Base-by-base conservation (phyloP, 2,888 invertebrate species). In the Anagyrus pseudococci region DNA sequence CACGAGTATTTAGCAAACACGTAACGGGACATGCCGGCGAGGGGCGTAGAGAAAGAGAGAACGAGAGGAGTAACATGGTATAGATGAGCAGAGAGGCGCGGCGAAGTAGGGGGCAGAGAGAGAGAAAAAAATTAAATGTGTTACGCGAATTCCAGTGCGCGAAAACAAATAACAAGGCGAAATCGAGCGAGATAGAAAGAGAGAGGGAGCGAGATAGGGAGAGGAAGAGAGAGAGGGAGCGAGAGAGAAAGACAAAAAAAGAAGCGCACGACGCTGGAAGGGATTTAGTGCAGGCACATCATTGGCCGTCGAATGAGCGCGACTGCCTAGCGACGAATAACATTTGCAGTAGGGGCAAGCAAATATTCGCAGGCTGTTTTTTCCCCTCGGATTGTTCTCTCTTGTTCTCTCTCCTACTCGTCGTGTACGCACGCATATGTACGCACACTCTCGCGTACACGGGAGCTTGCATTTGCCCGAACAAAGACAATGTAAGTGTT, bases 341-440 rank as follows among this genome's bases (percentile, higher is more conserved):
- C 65, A 62, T 62, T 62, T 58, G 59, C 58, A 62, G 65, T 65
- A 54, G 61, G 62, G 65, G 44, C 65, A 55, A 58, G 55, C 65
- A 65, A 62, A 65, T 66, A 66, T 62, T 66, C 66, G 62, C 65
- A 62, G 58, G 49, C 62, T 54, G 55, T 65, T 65, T 65, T 64
- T 65, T 58, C 58, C 62, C 62, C 58, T 61, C 56, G 48, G 37
- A 41, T 43, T 25, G 25, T 23, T 10, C 55, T 22, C 8, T n/a
- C 47, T 17, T 49, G 33, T 26, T 29, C 19, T 26, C 33, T n/a
- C 44, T 23, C 40, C 15, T 46, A 22, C 22, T 10, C 15, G 23
- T n/a, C n/a, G n/a, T n/a, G n/a, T n/a, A n/a, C n/a, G n/a, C n/a
- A n/a, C n/a, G n/a, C n/a, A n/a, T n/a, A n/a, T n/a, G n/a, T n/a